Base-by-base conservation (phyloP, 2,797 vertebrate genomes). In the Cottoperca gobio region DNA sequence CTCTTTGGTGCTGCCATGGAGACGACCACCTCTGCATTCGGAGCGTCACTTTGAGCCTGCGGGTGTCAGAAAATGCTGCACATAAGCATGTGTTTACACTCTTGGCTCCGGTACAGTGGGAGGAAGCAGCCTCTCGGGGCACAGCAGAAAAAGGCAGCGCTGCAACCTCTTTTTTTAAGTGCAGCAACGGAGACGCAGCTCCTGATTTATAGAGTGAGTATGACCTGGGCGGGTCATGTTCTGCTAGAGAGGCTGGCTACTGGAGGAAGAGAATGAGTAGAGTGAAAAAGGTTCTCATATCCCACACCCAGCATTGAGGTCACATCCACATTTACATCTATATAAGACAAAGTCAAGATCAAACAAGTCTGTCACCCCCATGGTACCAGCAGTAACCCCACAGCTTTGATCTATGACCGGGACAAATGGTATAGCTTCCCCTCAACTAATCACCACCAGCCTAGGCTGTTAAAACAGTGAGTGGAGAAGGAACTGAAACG, bases 161-260 rank as follows among this genome's bases (percentile, higher is more conserved):
- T 8, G 55, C 40, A 26, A 83, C 73, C 42, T 81, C 76, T 40
- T 31, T 57, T 64, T 65, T 40, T 40, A 90, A 86, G 85, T 87
- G 69, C 66, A 76, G 21, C n/a, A 54, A 72, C 57, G 21, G 84
- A 78, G 76, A 86, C 70, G 70, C 69, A 13, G 46, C 75, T 83
- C 63, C 79, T 91, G 90, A 93, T 93, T 92, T 93, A 93, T 92
- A 79, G 73, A 86, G 84, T 81, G 84, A 67, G 82, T 58, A 70
- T 78, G 79, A 90, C 79, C 83, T 76, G 89, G 84, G 89, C 45
- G 76, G 86, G 83, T 85, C 79, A 50, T 45, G 72, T 86, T 77
- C 86, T 87, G 74, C 65, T 57, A 45, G 66, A 84, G 83, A 87
- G 64, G 73, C 52, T 1, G 50, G 78, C 86, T 85, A 83, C 85